Evolutionary conservation across 2,797 vertebrate species (phyloP).

Genomic region (Epinephelus awoara): DNA sequence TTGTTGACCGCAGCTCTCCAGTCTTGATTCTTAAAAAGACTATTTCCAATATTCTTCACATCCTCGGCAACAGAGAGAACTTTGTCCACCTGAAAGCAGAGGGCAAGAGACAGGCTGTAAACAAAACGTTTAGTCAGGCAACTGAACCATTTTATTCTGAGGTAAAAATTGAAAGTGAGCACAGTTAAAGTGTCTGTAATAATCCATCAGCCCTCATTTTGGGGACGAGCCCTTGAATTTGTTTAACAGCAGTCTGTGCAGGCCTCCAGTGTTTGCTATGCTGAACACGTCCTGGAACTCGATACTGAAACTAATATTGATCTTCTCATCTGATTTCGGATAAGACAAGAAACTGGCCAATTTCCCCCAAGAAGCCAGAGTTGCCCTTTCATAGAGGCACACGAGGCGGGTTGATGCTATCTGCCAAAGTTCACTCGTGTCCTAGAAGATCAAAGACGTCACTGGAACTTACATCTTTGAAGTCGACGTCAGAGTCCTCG

Average conservation of each 20-base stretch:
- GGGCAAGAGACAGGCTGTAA: not conserved
- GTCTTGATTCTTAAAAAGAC: constrained; percentile 94
- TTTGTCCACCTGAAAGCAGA: constrained; percentile 88
- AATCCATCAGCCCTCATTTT: not conserved
- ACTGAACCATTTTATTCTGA: not conserved
- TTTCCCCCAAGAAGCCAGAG: constrained; percentile 14
- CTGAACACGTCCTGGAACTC: constrained; percentile 9
- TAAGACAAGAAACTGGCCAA: not conserved
- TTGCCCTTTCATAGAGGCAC: not conserved
- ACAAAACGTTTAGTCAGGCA: not conserved
- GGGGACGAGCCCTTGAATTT: not conserved
- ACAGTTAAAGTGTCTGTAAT: not conserved
- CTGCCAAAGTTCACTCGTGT: not conserved
- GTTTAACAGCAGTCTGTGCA: not conserved
- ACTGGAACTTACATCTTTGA: constrained; percentile 90
- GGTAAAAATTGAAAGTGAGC: not conserved
- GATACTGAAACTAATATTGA: constrained; percentile 14
- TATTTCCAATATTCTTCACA: constrained; percentile 95
- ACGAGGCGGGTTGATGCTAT: constrained; percentile 30
- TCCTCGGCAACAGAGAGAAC: constrained; percentile 92
- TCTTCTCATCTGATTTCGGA: constrained; percentile 22
- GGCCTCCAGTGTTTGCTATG: not conserved
- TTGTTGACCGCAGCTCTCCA: constrained; percentile 94
- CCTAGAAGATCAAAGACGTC: constrained; percentile 45
- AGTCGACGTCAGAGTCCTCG: constrained; percentile 92